These are phyloP conservation scores for Tupaia tana DNA, from an alignment of 2,113 vertebrate genomes.

Conservation along the genomic window DNA sequence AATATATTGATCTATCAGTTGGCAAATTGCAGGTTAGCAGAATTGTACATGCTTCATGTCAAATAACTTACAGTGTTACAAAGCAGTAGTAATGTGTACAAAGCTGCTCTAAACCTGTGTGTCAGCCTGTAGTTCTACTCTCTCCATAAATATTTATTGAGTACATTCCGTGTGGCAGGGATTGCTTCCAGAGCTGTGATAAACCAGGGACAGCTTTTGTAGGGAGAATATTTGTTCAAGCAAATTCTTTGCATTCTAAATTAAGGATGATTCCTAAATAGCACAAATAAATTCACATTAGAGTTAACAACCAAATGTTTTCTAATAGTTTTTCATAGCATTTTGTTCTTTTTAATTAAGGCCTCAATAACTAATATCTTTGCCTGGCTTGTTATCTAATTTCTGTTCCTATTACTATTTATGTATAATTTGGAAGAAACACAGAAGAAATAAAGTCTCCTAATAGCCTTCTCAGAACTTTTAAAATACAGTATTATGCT, in stretches of 20 bases:
- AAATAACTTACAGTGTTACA: slow-evolving; percentile 4
- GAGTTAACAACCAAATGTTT: background rate
- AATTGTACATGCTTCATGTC: background rate
- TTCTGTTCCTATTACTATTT: background rate
- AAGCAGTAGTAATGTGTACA: background rate
- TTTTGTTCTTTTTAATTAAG: slow-evolving; percentile 4
- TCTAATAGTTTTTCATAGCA: background rate
- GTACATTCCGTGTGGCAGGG: background rate
- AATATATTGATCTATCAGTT: slow-evolving; percentile 52
- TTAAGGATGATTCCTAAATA: background rate
- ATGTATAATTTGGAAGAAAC: background rate
- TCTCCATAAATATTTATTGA: slow-evolving; percentile 10
- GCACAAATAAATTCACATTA: slow-evolving; percentile 2
- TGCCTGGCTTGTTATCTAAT: background rate
- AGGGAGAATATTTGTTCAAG: background rate
- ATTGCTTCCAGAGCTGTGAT: background rate
- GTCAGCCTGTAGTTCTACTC: background rate
- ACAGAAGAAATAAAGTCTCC: background rate
- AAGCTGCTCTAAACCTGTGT: background rate
- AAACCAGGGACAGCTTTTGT: background rate
- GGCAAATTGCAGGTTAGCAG: background rate
- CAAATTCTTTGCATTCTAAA: background rate
- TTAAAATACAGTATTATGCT: background rate
- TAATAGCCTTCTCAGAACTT: background rate
- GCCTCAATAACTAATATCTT: background rate